Evolutionary conservation across 1,140 invertebrate genomes (phyloP).

Genomic region (Babylonia areolata): DNA sequence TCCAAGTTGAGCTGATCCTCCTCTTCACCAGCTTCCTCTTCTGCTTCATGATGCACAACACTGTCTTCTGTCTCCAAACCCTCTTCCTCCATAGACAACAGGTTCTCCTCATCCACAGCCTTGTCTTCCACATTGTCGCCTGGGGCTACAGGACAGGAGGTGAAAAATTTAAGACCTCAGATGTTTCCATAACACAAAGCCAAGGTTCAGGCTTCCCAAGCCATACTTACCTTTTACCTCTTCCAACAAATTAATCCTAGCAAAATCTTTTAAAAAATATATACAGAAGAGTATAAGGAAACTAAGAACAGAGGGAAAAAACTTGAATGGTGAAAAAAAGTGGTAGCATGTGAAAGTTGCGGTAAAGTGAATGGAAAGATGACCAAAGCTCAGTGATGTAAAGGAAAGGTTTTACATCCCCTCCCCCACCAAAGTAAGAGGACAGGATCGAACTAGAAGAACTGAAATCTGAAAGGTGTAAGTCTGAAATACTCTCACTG

Average conservation of each 20-base stretch:
- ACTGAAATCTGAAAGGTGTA: no score
- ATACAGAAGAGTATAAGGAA: no score
- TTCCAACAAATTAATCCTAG: not conserved
- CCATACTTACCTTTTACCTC: conserved; percentile 18
- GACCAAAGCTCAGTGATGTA: no score
- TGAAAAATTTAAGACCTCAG: not conserved
- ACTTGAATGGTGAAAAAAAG: no score
- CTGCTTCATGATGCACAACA: not conserved
- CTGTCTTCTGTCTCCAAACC: not conserved
- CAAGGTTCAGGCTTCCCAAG: not conserved
- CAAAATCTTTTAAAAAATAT: no score
- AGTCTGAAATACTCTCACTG: no score
- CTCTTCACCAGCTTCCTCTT: not conserved
- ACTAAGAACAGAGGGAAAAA: no score
- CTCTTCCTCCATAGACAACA: conserved; percentile 28
- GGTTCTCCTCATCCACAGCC: conserved; percentile 39
- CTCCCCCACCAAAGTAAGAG: no score
- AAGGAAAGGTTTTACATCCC: no score
- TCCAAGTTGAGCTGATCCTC: conserved; percentile 16
- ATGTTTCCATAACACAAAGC: not conserved
- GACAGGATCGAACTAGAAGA: no score
- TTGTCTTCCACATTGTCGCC: conserved; percentile 31
- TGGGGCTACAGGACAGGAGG: conserved; percentile 58
- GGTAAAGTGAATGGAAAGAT: no score
- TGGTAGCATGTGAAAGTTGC: no score